phyloP scores from a whole-genome alignment of 2,888 invertebrate genomes.

The Norana najaformis region DNA sequence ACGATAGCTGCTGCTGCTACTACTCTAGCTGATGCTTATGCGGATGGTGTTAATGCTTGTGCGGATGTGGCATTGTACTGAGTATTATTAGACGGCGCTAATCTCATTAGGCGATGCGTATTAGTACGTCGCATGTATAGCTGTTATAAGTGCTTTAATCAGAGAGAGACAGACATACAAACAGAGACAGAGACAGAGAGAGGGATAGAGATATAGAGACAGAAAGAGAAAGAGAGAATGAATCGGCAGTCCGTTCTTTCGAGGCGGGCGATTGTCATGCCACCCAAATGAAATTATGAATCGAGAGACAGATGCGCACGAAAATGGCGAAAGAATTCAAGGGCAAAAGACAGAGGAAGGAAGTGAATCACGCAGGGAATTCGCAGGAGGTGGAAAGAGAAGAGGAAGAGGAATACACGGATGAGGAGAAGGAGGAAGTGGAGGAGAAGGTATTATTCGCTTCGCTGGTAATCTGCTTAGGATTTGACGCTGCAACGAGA shows the following conservation, averaged over 20 bases:
- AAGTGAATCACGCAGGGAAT: background rate
- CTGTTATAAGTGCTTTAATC: background rate
- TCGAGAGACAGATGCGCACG: background rate
- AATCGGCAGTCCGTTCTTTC: background rate
- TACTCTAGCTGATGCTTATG: background rate
- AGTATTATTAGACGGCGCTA: background rate
- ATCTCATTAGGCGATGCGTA: background rate
- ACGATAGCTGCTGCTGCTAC: background rate
- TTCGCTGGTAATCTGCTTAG: background rate
- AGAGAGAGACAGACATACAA: background rate
- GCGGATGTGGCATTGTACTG: background rate
- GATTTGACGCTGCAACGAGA: background rate
- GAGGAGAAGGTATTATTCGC: background rate
- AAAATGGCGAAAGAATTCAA: background rate
- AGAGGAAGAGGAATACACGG: too few relatives aligned
- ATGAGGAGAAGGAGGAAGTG: background rate
- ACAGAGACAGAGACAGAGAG: background rate
- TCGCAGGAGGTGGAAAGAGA: background rate
- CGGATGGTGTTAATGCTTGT: background rate
- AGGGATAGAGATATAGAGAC: background rate
- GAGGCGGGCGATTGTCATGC: background rate
- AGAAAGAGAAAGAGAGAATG: background rate
- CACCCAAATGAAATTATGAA: background rate
- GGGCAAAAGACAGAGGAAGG: background rate
- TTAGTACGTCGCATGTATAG: background rate